Percentiles rank a stretch among this genome's conserved stretches.
These are phyloP conservation scores for Herminia tarsipennalis DNA, from an alignment of 2,888 invertebrate species.

Conservation along the genomic window DNA sequence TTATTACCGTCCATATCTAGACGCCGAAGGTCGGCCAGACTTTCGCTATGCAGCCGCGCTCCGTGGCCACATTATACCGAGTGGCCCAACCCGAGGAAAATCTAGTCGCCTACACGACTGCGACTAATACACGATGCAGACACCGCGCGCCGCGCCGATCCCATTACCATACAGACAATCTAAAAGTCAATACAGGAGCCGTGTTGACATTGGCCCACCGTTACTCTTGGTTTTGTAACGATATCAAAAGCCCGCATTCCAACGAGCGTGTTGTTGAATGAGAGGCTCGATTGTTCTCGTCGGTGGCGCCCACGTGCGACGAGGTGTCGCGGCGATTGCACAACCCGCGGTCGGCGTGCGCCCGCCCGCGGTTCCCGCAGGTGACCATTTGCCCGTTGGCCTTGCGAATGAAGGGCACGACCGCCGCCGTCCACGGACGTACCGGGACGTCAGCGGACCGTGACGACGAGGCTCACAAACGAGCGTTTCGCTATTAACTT, in stretches of 20 bases:
- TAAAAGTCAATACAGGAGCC: conserved; percentile 66
- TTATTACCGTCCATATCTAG: conserved; percentile 77
- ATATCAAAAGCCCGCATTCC: conserved; percentile 81
- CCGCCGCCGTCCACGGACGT: conserved; percentile 41
- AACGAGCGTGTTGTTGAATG: conserved; percentile 64
- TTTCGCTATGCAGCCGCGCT: conserved; percentile 71
- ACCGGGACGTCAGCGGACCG: conserved; percentile 47
- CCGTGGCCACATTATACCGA: conserved; percentile 64
- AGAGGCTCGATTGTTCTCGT: conserved; percentile 75
- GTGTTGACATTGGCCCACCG: conserved; percentile 82
- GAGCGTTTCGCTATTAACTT: conserved; percentile 18
- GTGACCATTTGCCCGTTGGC: conserved; percentile 63
- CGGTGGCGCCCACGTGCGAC: conserved; percentile 62
- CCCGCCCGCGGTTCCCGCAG: conserved; percentile 56
- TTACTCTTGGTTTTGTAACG: conserved; percentile 78
- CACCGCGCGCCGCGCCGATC: conserved; percentile 43
- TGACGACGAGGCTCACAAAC: conserved; percentile 40
- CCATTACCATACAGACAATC: conserved; percentile 74
- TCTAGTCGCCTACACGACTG: conserved; percentile 76
- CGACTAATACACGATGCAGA: conserved; percentile 59
- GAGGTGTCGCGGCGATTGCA: conserved; percentile 68
- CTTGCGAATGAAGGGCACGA: conserved; percentile 60
- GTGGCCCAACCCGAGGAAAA: conserved; percentile 75
- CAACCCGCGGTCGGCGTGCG: conserved; percentile 50
- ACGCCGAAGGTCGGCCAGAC: conserved; percentile 80